A percentile compares a stretch with the other conserved stretches of the same genome.
Conservation (phyloP, 1,140 invertebrate species). For the Plodia interpunctella region DNA sequence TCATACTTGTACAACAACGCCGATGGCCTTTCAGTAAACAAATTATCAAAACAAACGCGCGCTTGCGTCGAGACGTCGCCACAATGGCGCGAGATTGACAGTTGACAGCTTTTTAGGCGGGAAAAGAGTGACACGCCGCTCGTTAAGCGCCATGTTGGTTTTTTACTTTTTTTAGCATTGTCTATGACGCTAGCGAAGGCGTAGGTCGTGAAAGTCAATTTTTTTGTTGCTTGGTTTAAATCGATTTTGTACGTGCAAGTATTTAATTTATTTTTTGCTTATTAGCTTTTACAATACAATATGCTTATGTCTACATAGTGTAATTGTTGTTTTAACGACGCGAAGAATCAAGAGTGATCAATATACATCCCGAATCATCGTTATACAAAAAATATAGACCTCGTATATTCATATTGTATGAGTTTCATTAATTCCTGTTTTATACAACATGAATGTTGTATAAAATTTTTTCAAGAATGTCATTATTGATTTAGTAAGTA, state of each 20-base stretch:
- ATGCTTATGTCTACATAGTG: too few relatives aligned
- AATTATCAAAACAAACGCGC: slow-evolving; percentile 21
- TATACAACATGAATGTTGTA: too few relatives aligned
- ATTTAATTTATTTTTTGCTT: slow-evolving; percentile 3
- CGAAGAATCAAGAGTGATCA: too few relatives aligned
- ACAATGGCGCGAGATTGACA: slow-evolving; percentile 48
- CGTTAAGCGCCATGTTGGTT: slow-evolving; percentile 48
- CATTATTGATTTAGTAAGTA: too few relatives aligned
- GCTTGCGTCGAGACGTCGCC: slow-evolving; percentile 15
- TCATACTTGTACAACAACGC: not conserved
- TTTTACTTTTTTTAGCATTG: slow-evolving; percentile 26
- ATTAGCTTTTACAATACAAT: not conserved
- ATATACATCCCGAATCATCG: too few relatives aligned
- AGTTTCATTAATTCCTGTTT: too few relatives aligned
- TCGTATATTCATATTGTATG: too few relatives aligned
- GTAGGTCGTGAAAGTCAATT: not conserved
- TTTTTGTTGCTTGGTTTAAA: slow-evolving; percentile 2
- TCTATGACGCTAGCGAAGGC: slow-evolving; percentile 20
- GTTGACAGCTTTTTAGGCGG: slow-evolving; percentile 60
- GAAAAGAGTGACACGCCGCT: slow-evolving; percentile 44
- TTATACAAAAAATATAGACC: too few relatives aligned
- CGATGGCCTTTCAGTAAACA: slow-evolving; percentile 19
- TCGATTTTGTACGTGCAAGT: not conserved
- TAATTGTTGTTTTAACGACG: too few relatives aligned
- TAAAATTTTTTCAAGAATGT: too few relatives aligned